Conservation (phyloP, 1,140 invertebrate species). For the Bicyclus anynana region DNA sequence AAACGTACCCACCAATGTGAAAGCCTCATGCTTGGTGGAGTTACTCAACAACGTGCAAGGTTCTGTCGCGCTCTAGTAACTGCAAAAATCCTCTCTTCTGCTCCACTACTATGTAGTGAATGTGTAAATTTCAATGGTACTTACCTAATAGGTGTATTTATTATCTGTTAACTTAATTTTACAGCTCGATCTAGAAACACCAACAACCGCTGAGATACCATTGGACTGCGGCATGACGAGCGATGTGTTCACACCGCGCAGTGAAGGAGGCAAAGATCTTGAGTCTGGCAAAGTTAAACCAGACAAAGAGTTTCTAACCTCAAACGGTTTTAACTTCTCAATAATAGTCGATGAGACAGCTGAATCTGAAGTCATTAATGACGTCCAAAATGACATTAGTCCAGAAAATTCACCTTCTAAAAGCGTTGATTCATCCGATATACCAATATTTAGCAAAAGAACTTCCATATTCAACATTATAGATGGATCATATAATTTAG, state of each 20-base stretch:
- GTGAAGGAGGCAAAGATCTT: conserved; percentile 44
- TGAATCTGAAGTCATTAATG: conserved; percentile 36
- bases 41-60: too few relatives aligned
- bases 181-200: conserved; percentile 72
- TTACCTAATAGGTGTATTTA: background rate
- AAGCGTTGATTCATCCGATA: conserved; percentile 24
- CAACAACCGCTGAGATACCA: conserved; percentile 64
- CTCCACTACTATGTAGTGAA: too few relatives aligned
- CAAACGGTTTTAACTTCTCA: conserved; percentile 66
- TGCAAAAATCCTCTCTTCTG: too few relatives aligned
- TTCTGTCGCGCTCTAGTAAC: too few relatives aligned
- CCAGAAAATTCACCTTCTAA: conserved; percentile 48
- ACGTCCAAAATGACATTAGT: conserved; percentile 31
- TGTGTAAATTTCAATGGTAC: too few relatives aligned
- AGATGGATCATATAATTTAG: conserved; percentile 60
- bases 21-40: too few relatives aligned
- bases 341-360: conserved; percentile 52
- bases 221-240: conserved; percentile 43
- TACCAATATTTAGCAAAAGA: conserved; percentile 24
- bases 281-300: conserved; percentile 38
- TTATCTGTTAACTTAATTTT: conserved; percentile 5
- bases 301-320: conserved; percentile 52
- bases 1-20: too few relatives aligned
- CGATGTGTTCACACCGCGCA: conserved; percentile 52
- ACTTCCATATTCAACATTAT: conserved; percentile 59